Percentiles rank a stretch among this genome's conserved stretches.
Evolutionary conservation across 2,113 vertebrate species (phyloP).

Genomic region (Tychaedon coryphoeus): DNA sequence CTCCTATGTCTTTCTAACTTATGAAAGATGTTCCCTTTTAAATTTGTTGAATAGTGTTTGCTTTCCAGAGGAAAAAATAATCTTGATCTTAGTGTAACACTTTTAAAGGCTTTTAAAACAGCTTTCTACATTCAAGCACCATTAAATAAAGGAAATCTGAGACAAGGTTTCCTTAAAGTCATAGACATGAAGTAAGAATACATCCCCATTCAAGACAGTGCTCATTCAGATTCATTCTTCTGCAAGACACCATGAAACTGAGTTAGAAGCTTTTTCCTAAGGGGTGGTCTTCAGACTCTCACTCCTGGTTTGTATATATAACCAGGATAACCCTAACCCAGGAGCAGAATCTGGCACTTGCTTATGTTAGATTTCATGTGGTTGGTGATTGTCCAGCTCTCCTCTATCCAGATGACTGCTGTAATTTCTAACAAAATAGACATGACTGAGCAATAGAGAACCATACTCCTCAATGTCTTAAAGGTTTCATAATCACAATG

Average conservation of each 20-base stretch:
- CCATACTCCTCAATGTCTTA: neutral
- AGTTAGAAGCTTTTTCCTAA: neutral
- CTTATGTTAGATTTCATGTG: neutral
- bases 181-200: neutral
- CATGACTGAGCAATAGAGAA: neutral
- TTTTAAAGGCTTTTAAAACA: neutral
- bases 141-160: neutral
- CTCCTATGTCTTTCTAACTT: neutral
- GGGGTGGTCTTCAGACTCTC: neutral
- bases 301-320: rapidly evolving
- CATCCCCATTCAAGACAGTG: neutral
- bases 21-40: neutral
- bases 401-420: neutral
- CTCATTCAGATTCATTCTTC: neutral
- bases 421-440: neutral
- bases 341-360: neutral
- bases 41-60: neutral
- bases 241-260: neutral
- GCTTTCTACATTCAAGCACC: neutral
- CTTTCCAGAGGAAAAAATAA: neutral
- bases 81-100: neutral
- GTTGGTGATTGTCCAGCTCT: neutral
- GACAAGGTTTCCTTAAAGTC: neutral
- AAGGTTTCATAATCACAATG: neutral
- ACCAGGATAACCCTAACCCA: neutral